These are phyloP conservation scores for Prorops nasuta DNA, from an alignment of 1,140 invertebrate species.

Conservation along the genomic window DNA sequence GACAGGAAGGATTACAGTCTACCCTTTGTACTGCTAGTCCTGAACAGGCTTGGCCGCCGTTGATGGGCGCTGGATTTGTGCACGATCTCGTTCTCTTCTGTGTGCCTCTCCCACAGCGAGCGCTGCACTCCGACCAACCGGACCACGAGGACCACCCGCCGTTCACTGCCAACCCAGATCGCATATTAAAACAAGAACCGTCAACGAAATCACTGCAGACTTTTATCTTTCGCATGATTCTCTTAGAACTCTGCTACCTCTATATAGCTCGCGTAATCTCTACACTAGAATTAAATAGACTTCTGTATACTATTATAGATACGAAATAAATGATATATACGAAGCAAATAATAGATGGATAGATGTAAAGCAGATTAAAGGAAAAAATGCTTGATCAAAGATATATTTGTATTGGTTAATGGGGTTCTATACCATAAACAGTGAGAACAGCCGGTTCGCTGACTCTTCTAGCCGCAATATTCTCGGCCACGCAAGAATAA, in stretches of 20 bases:
- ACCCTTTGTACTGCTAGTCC: constrained; percentile 77
- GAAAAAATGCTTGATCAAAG: no score
- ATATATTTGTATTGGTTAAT: no score
- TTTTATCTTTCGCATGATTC: no score
- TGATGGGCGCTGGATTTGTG: constrained; percentile 83
- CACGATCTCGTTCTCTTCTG: constrained; percentile 82
- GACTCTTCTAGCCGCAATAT: constrained; percentile 83
- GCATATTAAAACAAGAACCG: constrained; percentile 18
- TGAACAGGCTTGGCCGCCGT: constrained; percentile 78
- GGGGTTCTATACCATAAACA: constrained; percentile 95
- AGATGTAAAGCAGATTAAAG: no score
- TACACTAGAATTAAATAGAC: no score
- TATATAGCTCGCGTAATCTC: no score
- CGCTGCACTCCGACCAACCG: constrained; percentile 80
- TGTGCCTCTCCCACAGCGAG: constrained; percentile 65
- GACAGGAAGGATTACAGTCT: constrained; percentile 79
- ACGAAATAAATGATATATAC: no score
- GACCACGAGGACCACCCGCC: constrained; percentile 91
- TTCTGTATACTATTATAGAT: no score
- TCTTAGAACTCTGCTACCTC: no score
- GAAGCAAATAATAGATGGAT: no score
- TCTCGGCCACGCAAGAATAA: constrained; percentile 96
- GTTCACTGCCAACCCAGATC: constrained; percentile 57
- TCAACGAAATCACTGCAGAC: no score
- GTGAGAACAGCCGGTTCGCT: constrained; percentile 85